Evolutionary conservation across 2,797 vertebrate genomes (phyloP), one percentile per base, ranked within the genome.

Genomic region (Erithacus rubecula): DNA sequence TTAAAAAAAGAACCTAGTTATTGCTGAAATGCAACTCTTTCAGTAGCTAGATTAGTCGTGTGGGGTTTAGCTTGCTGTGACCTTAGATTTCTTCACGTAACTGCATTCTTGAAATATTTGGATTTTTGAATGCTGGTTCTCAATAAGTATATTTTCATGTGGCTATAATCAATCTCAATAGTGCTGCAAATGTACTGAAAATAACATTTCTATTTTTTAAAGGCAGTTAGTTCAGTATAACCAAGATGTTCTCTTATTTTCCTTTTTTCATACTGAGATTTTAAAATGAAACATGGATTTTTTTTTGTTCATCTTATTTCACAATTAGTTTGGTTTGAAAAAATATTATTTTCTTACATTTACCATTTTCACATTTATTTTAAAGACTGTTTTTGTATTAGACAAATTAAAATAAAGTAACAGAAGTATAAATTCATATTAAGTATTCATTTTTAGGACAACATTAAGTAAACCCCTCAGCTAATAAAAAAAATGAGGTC

Each of bases 11-110:
- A 53, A 83, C 82, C 52, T 70, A 20, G 34, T 92, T 95, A 67
- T 79, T 62, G 60, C n/a, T 27, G 55, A 89, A 89, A 63, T 55
- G n/a, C 32, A 88, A n/a, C 80, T 88, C 37, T 95, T 96, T 94
- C 80, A 88, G 74, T n/a, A 72, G 43, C 84, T 93, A 69, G 34
- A 81, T 95, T 81, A 41, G 37, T 78, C 58, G 65, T 87, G 49
- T 36, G 46, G 22, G 19, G 29, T 82, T 91, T 94, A 56, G 44
- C 27, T 86, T 94, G 46, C 51, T 92, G 44, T 80, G 68, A 70
- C 11, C 74, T 87, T 88, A 67, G 74, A 75, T 39, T 75, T 41
- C 30, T 85, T 68, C 27, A 47, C 49, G 67, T 75, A 96, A 63
- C 63, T 91, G 56, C 46, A 74, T 87, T 87, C 72, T 87, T 94